A percentile compares a stretch with the other conserved stretches of the same genome.
These are phyloP conservation scores for Ennomos quercinarius DNA, from an alignment of 2,888 invertebrate species.

Conservation along the genomic window DNA sequence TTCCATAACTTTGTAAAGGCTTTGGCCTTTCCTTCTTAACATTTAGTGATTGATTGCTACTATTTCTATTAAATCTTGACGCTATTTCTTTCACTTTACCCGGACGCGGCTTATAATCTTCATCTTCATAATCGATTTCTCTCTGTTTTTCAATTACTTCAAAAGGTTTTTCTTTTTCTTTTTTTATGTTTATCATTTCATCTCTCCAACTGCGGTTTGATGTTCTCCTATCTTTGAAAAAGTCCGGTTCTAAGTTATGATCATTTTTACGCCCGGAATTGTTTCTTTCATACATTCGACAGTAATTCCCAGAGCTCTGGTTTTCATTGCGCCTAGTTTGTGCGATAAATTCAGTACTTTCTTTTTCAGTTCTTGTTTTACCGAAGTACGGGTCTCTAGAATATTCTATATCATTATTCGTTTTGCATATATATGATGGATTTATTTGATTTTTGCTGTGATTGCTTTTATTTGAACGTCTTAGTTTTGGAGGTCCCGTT, in stretches of 20 bases:
- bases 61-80: slow-evolving; percentile 72
- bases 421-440: slow-evolving; percentile 61
- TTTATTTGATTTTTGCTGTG: slow-evolving; percentile 51
- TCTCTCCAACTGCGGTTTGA: slow-evolving; percentile 58
- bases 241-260: slow-evolving; percentile 40
- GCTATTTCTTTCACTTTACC: slow-evolving; percentile 80
- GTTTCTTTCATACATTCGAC: slow-evolving; percentile 68
- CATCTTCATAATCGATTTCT: slow-evolving; percentile 27
- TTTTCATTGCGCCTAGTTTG: slow-evolving; percentile 58
- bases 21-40: slow-evolving; percentile 80
- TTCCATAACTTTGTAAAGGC: slow-evolving; percentile 84
- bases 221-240: slow-evolving; percentile 44
- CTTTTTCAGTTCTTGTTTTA: slow-evolving; percentile 49
- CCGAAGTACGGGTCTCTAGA: slow-evolving; percentile 73
- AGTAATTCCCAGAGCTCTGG: slow-evolving; percentile 56
- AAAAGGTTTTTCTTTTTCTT: slow-evolving; percentile 50
- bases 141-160: slow-evolving; percentile 49
- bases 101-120: slow-evolving; percentile 65
- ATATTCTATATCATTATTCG: slow-evolving; percentile 76
- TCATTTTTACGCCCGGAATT: slow-evolving; percentile 59
- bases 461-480: slow-evolving; percentile 68
- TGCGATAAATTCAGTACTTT: slow-evolving; percentile 47
- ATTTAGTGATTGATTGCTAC: slow-evolving; percentile 58
- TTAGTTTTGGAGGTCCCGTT: slow-evolving; percentile 60
- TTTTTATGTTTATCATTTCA: slow-evolving; percentile 42